A percentile compares a stretch with the other conserved stretches of the same genome.
Evolutionary conservation across 2,888 invertebrate genomes (phyloP).

Genomic region (Tridacna crocea): DNA sequence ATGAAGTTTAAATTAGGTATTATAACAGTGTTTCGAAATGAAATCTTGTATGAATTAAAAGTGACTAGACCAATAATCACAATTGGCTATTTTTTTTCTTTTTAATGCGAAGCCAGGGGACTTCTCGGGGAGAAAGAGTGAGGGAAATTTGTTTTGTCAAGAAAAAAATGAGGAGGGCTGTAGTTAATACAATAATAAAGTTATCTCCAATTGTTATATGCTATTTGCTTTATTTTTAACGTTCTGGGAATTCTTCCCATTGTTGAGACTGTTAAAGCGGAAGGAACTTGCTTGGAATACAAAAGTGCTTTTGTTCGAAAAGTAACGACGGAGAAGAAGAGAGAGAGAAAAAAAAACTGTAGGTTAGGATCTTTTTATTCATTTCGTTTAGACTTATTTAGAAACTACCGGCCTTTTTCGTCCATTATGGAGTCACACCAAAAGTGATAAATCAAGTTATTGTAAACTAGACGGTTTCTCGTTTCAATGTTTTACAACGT

Average conservation of each 20-base stretch:
- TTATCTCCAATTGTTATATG: conserved; percentile 7
- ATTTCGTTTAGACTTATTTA: not conserved
- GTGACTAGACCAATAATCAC: no score
- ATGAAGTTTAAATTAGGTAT: no score
- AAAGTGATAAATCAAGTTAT: conserved; percentile 9
- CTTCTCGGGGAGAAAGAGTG: no score
- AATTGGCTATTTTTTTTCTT: no score
- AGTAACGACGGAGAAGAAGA: not conserved
- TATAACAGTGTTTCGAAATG: no score
- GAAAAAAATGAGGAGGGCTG: conserved; percentile 7
- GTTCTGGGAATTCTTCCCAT: conserved; percentile 3
- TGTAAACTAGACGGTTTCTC: not conserved
- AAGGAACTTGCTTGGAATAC: not conserved
- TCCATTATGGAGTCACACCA: no score
- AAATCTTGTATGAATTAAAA: no score
- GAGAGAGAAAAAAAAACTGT: not conserved
- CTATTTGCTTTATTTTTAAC: conserved; percentile 19
- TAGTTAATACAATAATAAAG: conserved; percentile 24
- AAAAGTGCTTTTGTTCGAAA: not conserved
- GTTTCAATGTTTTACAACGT: no score
- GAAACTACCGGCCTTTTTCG: no score
- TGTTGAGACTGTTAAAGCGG: not conserved
- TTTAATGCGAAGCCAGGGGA: no score
- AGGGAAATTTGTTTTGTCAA: not conserved
- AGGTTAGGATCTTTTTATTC: not conserved